Evolutionary conservation across 2,113 vertebrate species (phyloP).

Genomic region (Xiphophorus couchianus): DNA sequence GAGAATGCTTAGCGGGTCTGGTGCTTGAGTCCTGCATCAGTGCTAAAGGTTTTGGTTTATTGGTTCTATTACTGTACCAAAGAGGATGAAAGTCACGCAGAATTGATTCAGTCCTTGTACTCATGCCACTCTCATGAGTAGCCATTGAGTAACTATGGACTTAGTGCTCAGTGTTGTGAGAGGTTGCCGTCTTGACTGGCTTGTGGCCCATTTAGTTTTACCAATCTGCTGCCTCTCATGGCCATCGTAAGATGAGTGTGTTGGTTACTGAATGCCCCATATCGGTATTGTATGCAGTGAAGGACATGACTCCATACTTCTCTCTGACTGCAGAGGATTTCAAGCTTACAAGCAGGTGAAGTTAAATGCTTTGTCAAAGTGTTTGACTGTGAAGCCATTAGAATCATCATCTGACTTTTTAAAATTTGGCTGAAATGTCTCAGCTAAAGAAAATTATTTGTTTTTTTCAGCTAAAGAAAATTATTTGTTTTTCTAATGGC

Average conservation of each 20-base stretch:
- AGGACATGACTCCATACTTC: constrained; percentile 11
- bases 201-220: constrained; percentile 45
- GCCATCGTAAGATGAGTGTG: constrained; percentile 23
- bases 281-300: constrained; percentile 4
- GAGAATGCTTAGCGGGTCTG: neutral
- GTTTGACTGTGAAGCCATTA: neutral
- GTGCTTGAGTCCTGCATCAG: neutral
- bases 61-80: constrained; percentile 15
- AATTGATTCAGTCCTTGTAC: constrained; percentile 22
- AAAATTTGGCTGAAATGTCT: no score
- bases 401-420: no score
- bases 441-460: no score
- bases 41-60: constrained; percentile 14
- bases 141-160: constrained; percentile 8
- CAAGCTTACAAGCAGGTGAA: neutral
- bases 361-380: constrained; percentile 2
- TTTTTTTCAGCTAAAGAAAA: no score
- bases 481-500: no score
- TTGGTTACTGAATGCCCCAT: constrained; percentile 7
- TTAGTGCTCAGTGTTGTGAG: constrained; percentile 9
- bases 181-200: constrained; percentile 14
- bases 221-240: constrained; percentile 25
- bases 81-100: constrained; percentile 18
- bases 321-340: neutral
- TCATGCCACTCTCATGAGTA: constrained; percentile 6